phyloP scores from a whole-genome alignment of 2,888 invertebrate species.

The Cryptophagus acutangulus region DNA sequence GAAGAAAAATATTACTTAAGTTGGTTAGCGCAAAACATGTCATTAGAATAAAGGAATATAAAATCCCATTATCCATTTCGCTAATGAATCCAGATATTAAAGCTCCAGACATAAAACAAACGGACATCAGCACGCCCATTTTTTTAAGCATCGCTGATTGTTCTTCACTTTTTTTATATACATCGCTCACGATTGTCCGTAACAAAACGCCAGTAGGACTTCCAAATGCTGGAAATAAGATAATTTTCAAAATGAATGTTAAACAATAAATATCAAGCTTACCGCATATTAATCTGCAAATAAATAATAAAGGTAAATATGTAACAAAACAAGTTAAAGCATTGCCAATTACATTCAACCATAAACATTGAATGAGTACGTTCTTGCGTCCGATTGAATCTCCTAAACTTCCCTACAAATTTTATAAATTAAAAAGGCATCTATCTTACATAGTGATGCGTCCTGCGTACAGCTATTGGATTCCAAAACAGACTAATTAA shows the following conservation, averaged over 20 bases:
- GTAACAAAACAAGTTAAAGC: neutral
- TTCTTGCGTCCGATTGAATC: slow-evolving; percentile 5
- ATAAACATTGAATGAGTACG: slow-evolving; percentile 5
- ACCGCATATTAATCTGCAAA: neutral
- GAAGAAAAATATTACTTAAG: neutral
- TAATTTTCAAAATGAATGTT: neutral
- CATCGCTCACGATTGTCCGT: slow-evolving; percentile 6
- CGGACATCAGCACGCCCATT: slow-evolving; percentile 14
- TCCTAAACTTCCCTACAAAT: slow-evolving; percentile 10
- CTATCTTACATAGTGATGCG: neutral
- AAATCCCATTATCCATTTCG: slow-evolving; percentile 20
- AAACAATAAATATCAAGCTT: too few relatives aligned
- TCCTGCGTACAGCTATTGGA: slow-evolving; percentile 6
- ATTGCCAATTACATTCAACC: neutral
- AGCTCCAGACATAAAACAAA: slow-evolving; percentile 19
- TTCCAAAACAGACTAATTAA: slow-evolving; percentile 8
- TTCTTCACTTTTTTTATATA: slow-evolving; percentile 12
- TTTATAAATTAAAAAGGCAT: neutral
- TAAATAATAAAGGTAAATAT: neutral
- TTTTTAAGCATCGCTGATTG: slow-evolving; percentile 20
- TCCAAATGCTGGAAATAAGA: slow-evolving; percentile 13
- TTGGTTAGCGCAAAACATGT: neutral
- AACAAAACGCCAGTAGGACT: slow-evolving; percentile 7
- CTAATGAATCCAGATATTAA: slow-evolving; percentile 23
- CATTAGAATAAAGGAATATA: slow-evolving; percentile 13